Conservation (phyloP, 2,797 vertebrate genomes). For the Margarornis squamiger region DNA sequence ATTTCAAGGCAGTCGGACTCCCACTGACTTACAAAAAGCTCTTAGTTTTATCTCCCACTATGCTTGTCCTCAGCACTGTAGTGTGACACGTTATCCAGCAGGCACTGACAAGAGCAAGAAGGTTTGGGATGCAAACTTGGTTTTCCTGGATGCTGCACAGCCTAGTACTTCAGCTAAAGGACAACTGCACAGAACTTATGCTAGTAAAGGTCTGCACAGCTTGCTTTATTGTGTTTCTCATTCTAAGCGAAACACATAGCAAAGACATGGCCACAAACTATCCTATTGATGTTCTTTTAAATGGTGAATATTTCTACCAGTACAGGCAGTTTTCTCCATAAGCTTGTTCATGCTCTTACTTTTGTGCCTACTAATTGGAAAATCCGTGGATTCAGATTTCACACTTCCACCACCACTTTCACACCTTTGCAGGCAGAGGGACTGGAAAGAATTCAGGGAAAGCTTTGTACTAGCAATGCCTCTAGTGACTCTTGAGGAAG, state of each 20-base stretch:
- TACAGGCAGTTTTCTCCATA: background rate
- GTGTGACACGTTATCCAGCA: background rate
- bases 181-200: background rate
- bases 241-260: background rate
- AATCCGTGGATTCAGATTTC: background rate
- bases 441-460: background rate
- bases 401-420: background rate
- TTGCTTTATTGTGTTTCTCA: background rate
- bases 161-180: background rate
- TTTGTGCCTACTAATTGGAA: background rate
- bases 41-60: background rate
- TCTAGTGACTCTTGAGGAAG: background rate
- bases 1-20: background rate
- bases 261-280: background rate
- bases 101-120: fast-evolving
- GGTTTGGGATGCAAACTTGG: background rate
- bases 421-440: background rate
- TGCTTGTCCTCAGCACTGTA: background rate
- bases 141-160: background rate
- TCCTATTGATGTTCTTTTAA: background rate
- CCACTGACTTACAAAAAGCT: background rate
- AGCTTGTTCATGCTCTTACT: background rate
- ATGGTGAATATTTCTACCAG: background rate
- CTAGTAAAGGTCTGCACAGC: background rate
- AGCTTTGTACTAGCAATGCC: background rate